Base-by-base conservation (phyloP, 2,888 invertebrate genomes). In the Ommatoiulus sabulosus region DNA sequence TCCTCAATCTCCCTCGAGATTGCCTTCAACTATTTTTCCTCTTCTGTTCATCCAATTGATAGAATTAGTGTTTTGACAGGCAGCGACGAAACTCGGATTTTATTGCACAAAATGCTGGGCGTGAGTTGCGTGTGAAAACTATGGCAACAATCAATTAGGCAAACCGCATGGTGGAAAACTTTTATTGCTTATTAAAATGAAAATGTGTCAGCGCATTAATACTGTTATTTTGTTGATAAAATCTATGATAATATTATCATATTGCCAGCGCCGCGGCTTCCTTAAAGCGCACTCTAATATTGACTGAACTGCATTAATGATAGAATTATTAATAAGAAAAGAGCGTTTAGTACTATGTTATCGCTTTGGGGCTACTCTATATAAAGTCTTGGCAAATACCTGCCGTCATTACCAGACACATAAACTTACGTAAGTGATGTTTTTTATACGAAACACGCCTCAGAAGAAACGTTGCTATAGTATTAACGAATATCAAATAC, bases 61-160 rank as follows among this genome's bases (percentile, higher is more conserved):
- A 35, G 12, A 80, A 80, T 80, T 80, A 35, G 35, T 7, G 24
- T 80, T 24, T 80, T 80, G 80, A 80, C 80, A 80, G 80, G 80
- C 72, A 20, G 24, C 20, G 3, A 72, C 12, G 72, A 72, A 72
- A 72, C 72, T 8, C 72, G 1, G 15, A 12, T 80, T 80, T 80
- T 20, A n/a, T n/a, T 4, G 15, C 35, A 35, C 35, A 12, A 35
- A 80, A 35, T 15, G 35, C 35, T 80, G 80, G 35, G 10, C 35
- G 35, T 35, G 80, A 80, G 35, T 80, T 24, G 80, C 80, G 35
- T 80, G 80, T 80, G 80, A 80, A 80, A 35, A 80, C 80, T 80
- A 80, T 80, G 80, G 80, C 80, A 80, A 80, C 80, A 80, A 35
- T 80, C 80, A 80, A 80, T 80, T 80, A 80, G 80, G 80, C 80